phyloP scores from a whole-genome alignment of 2,113 vertebrate genomes.

The Neogobius melanostomus region DNA sequence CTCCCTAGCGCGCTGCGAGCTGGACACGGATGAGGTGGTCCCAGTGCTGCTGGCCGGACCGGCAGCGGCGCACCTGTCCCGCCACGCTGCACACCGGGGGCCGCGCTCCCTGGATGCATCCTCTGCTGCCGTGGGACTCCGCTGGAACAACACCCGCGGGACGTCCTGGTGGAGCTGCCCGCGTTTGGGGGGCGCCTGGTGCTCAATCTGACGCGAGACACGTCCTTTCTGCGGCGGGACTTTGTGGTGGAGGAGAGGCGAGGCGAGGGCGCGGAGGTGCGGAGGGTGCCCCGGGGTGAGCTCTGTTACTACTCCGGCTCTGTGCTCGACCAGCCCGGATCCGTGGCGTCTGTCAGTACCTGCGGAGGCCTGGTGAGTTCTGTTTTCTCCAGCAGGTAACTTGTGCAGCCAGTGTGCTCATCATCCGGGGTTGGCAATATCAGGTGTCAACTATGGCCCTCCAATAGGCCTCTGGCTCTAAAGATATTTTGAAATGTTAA shows the following conservation, averaged over 20 bases:
- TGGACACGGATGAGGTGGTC: constrained; percentile 80
- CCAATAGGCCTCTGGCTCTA: no score
- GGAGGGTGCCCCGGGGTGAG: constrained; percentile 49
- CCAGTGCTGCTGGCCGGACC: constrained; percentile 80
- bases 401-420: background rate
- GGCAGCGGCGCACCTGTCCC: constrained; percentile 79
- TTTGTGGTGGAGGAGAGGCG: constrained; percentile 84
- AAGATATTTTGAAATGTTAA: no score
- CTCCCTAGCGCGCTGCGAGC: constrained; percentile 52
- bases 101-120: constrained; percentile 51
- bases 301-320: constrained; percentile 89
- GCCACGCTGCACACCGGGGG: constrained; percentile 29
- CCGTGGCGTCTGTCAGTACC: constrained; percentile 85
- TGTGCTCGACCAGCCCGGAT: constrained; percentile 82
- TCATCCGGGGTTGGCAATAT: no score
- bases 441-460: no score
- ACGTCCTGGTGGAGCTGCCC: constrained; percentile 83
- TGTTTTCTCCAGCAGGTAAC: background rate
- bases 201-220: constrained; percentile 82
- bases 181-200: constrained; percentile 81
- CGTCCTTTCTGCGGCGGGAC: constrained; percentile 78
- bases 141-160: constrained; percentile 28
- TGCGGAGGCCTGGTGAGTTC: constrained; percentile 90
- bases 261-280: constrained; percentile 35
- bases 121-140: constrained; percentile 25